phyloP scores from a whole-genome alignment of 1,140 invertebrate species.

The Dryas iulia region DNA sequence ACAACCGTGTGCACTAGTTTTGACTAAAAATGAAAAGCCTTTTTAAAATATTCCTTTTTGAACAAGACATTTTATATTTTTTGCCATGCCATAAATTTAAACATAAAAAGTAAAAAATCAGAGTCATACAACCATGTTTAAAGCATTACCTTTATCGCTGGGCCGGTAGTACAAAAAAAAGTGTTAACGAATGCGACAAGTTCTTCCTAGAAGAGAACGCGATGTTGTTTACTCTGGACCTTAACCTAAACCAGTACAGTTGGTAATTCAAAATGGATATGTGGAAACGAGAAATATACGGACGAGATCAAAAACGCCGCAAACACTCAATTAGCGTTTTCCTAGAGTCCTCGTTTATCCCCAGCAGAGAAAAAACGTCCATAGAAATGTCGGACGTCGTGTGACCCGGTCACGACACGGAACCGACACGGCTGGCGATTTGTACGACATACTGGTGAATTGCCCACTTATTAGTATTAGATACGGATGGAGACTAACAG shows the following conservation, averaged over 20 bases:
- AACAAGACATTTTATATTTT: neutral
- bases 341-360: conserved; percentile 40
- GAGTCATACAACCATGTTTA: neutral
- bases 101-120: neutral
- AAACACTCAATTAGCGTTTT: conserved; percentile 54
- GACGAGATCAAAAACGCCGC: conserved; percentile 48
- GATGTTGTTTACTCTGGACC: neutral
- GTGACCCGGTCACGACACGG: conserved; percentile 65
- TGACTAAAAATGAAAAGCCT: neutral
- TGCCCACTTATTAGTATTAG: conserved; percentile 29
- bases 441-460: conserved; percentile 25
- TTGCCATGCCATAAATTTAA: neutral
- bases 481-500: conserved; percentile 29
- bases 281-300: conserved; percentile 21
- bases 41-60: neutral
- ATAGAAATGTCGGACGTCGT: conserved; percentile 42
- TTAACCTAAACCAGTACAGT: conserved; percentile 9
- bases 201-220: conserved; percentile 24
- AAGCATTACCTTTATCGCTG: conserved; percentile 4
- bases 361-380: conserved; percentile 35
- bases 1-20: neutral
- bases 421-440: conserved; percentile 38
- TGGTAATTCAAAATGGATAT: conserved; percentile 1
- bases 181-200: conserved; percentile 15
- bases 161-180: conserved; percentile 24